Evolutionary conservation across 2,797 vertebrate species (phyloP), one percentile per base, ranked within the genome.

Genomic region (Galago senegalensis): DNA sequence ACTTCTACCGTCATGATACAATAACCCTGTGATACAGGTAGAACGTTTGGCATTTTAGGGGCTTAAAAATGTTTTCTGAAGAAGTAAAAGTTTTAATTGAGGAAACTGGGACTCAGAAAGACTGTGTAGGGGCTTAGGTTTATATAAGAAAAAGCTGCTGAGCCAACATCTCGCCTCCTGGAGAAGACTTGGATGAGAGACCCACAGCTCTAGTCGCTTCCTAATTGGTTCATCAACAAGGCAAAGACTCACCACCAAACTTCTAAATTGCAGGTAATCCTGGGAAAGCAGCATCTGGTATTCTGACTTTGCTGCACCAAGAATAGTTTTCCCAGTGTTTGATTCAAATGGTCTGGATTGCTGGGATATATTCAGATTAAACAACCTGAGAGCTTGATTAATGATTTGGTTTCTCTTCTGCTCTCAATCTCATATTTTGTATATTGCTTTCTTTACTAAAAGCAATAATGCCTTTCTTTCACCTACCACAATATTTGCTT

Each of bases 381-480:
- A 87, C 94, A 91, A 93, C 46, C 16, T 20, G 88, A 90, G 67
- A 85, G 72, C 72, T 72, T 81, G 65, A 92, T 93, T 80, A 86
- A 83, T 37, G 13, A 87, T 88, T 96, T 7, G 37, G 31, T 56
- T 84, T 95, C 23, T 92, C 20, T 93, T 94, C 63, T 93, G 63
- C 31, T 93, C 53, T 87, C 91, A 94, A 91, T 93, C 53, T 93
- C 43, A 81, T 65, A 25, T 58, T 89, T 87, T 46, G 16, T 75
- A 89, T 92, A 27, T 56, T 91, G 40, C 29, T 94, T 94, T 93
- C 37, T 96, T 89, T 90, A 72, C 53, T 92, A 84, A 96, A 80
- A 93, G 43, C 65, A 91, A 60, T 87, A 86, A 89, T 93, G 13
- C 73, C 73, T 91, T 93, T 73, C 61, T 69, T 61, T 31, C 13